Evolutionary conservation across 2,888 invertebrate genomes (phyloP), one percentile per base, ranked within the genome.

Genomic region (Emesis furor): DNA sequence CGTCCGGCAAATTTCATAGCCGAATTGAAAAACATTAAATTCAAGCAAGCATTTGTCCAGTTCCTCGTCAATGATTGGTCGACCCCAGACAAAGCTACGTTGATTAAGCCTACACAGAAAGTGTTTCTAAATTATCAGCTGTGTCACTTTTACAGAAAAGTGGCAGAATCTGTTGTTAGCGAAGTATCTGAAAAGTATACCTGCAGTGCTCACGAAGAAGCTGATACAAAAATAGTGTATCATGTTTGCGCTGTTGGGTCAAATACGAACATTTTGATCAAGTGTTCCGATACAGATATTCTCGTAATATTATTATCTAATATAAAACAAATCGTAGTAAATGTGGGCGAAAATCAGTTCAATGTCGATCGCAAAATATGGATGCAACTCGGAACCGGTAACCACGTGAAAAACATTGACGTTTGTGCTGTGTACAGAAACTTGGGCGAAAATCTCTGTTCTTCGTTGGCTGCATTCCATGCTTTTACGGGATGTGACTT

Each of bases 361-460:
- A 67, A 67, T 67, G 75, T 75, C 65, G 75, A 75, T 75, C 75
- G 75, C 65, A 75, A 39, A 75, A 75, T 75, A 75, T 76, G 69
- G 55, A 69, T 73, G 59, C 55, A 30, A 76, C 77, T 55, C 55
- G 17, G 74, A 78, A 77, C 77, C 77, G 74, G 81, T 81, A 81
- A 81, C 46, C 71, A 79, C 79, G 79, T 79, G 65, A 81, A 77
- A 80, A 82, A 82, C 73, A 79, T 82, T 82, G 75, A 79, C 37
- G 37, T 37, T 42, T 42, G 42, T 42, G 42, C 42, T 42, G 42
- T 42, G 42, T 42, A 42, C 42, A 42, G 42, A 42, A 24, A 24
- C 42, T 42, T 42, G 42, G 42, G 42, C 42, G 42, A 42, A 42
- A 42, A 42, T 6, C 42, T 42, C 42, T 42, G 42, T 42, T 42